Conservation (phyloP, 2,888 invertebrate species). For the Lymantria monacha region DNA sequence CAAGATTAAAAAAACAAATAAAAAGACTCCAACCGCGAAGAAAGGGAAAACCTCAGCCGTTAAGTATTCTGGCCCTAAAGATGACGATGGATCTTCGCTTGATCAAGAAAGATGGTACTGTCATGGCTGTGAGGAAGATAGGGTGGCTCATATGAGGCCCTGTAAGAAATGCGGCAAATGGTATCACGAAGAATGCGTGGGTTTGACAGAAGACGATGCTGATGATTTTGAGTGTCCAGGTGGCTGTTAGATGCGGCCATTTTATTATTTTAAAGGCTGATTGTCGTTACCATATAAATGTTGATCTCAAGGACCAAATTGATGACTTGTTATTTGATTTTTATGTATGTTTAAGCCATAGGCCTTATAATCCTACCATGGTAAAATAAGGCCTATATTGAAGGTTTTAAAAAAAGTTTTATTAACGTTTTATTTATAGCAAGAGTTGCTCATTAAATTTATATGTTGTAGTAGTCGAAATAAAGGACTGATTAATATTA, state of each 20-base stretch:
- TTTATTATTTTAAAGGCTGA: too few relatives aligned
- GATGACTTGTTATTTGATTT: slow-evolving; percentile 5
- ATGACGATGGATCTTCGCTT: too few relatives aligned
- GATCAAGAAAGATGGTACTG: slow-evolving; percentile 11
- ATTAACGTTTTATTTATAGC: slow-evolving; percentile 9
- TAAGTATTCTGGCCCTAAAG: too few relatives aligned
- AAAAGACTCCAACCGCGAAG: too few relatives aligned
- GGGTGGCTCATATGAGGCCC: slow-evolving; percentile 9
- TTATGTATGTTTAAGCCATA: slow-evolving; percentile 8
- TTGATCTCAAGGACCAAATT: slow-evolving; percentile 11
- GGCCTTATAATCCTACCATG: slow-evolving; percentile 12
- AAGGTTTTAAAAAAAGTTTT: slow-evolving; percentile 9
- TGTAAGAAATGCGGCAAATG: slow-evolving; percentile 9
- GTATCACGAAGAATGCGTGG: slow-evolving; percentile 15
- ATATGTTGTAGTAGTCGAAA: slow-evolving; percentile 6
- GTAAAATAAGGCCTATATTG: slow-evolving; percentile 15
- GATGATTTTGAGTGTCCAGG: slow-evolving; percentile 12
- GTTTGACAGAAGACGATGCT: slow-evolving; percentile 6
- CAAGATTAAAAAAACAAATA: slow-evolving; percentile 2
- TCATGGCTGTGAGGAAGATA: slow-evolving; percentile 11
- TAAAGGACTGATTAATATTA: slow-evolving; percentile 11
- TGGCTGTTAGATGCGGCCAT: too few relatives aligned
- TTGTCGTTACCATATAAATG: slow-evolving; percentile 3
- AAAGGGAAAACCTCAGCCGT: too few relatives aligned
- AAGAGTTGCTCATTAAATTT: slow-evolving; percentile 9